Evolutionary conservation across 2,113 vertebrate species (phyloP), one percentile per base, ranked within the genome.

Genomic region (Podilymbus podiceps): DNA sequence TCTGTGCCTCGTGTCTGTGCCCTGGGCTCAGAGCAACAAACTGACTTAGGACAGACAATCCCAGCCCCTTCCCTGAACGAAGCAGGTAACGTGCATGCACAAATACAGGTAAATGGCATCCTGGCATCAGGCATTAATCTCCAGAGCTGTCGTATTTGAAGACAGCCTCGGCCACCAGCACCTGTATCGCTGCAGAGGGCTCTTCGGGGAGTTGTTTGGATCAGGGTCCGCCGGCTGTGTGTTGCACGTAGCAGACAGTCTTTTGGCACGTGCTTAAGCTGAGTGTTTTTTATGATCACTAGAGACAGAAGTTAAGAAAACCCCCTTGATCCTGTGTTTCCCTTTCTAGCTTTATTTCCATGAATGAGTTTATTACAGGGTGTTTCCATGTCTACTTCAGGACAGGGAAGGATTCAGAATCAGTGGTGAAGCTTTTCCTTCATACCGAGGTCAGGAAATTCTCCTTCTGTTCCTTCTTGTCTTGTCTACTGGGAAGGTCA

Each of bases 71-170:
- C 38, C 38, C 49, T 5, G 15, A 3, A 7, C 6, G 8, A 4
- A 8, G 46, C 12, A 23, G n/a, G 44, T 9, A 3, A 6, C 1
- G 7, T 20, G 38, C 19, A 6, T 3, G 1, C 31, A 12, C 21
- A 14, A 2, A 19, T 9, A 5, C 3, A 4, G 27, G 2, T 6
- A 4, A 20, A 15, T 10, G 2, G 42, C 11, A 1, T 56, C 17
- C 58, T n/a, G 38, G 38, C 46, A 2, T 5, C 25, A 4, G 56
- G 25, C 38, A 20, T 9, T 35, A 1, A 19, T 22, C 62, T 49
- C 38, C 30, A 55, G 52, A 59, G 67, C 1, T 27, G 50, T 8
- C 2, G 2, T 28, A 4, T 40, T 22, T 52, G 78, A 19, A 19
- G 33, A 3, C 16, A 2, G 16, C 4, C 3, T n/a, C 1, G 2